Evolutionary conservation across 2,797 vertebrate species (phyloP), one percentile per base, ranked within the genome.

Genomic region (Chanos chanos): DNA sequence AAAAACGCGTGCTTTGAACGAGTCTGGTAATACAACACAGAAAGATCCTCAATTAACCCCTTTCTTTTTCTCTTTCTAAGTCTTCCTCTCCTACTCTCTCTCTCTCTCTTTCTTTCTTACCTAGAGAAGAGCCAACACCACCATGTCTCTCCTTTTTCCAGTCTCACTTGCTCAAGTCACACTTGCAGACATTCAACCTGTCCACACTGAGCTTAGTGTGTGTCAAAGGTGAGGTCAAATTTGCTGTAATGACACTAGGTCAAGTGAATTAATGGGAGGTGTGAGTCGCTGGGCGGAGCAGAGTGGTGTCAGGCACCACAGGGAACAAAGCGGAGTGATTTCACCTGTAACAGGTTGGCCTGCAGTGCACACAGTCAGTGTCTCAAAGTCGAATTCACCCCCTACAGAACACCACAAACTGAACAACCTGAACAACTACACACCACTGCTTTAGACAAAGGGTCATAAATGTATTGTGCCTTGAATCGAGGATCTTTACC

Each of bases 131-230:
- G 22, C 5, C 50, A 15, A 43, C n/a, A n/a, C 43, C 21, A 70
- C 72, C 62, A 27, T 59, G 69, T 70, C 16, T 31, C 41, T 60
- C 43, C 62, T 36, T 34, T 59, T 45, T 47, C 54, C 33, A 49
- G 27, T 5, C 1, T 56, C 56, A 47, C 15, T 7, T 59, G 68
- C 54, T 62, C 33, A 66, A 8, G 4, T 34, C 6, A 16, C 4
- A 22, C 8, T 27, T 6, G 19, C 3, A 12, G 25, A 39, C 47
- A 18, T 13, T 18, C 15, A 40, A 16, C 8, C 33, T 1, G n/a
- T n/a, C 12, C 4, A 36, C 34, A 36, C 34, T 16, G 36, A 8
- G 36, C 36, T n/a, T n/a, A n/a, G n/a, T n/a, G n/a, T n/a, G n/a
- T n/a, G n/a, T n/a, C n/a, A n/a, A n/a, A n/a, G n/a, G n/a, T n/a